Evolutionary conservation across 1,140 invertebrate species (phyloP).

Genomic region (Anastrepha ludens): DNA sequence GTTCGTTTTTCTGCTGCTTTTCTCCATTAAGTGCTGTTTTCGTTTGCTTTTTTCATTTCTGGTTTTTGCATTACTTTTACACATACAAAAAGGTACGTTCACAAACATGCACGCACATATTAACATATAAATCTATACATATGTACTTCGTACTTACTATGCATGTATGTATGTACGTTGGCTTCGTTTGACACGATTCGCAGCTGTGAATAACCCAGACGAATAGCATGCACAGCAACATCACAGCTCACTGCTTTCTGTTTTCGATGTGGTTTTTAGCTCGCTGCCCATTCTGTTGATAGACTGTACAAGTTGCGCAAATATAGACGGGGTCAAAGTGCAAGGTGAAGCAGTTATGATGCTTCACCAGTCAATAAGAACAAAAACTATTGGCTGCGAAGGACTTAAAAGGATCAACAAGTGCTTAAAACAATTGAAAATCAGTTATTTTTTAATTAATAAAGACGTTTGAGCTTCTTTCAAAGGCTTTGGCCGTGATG

Average conservation of each 20-base stretch:
- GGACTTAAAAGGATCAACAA: not conserved
- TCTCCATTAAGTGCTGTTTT: slow-evolving; percentile 43
- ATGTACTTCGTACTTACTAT: slow-evolving; percentile 25
- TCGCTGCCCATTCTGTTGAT: slow-evolving; percentile 4
- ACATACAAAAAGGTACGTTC: slow-evolving; percentile 41
- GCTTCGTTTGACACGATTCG: slow-evolving; percentile 33
- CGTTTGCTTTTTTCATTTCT: slow-evolving; percentile 53
- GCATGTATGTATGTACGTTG: not conserved
- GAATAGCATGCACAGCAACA: not conserved
- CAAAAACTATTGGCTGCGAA: not conserved
- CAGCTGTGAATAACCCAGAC: slow-evolving; percentile 14
- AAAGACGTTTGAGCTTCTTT: no score
- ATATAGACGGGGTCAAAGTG: slow-evolving; percentile 25
- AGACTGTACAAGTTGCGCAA: slow-evolving; percentile 31
- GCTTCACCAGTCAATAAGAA: not conserved
- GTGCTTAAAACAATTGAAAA: no score
- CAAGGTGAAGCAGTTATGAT: not conserved
- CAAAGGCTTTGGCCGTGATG: no score
- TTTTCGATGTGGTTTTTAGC: slow-evolving; percentile 33
- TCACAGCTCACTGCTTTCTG: slow-evolving; percentile 35
- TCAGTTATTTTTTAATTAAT: no score
- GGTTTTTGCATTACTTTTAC: slow-evolving; percentile 53
- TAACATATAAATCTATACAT: not conserved
- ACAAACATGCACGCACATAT: not conserved
- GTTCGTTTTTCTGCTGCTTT: slow-evolving; percentile 45